Base-by-base conservation (phyloP, 2,113 vertebrate species). In the Octodon degus region DNA sequence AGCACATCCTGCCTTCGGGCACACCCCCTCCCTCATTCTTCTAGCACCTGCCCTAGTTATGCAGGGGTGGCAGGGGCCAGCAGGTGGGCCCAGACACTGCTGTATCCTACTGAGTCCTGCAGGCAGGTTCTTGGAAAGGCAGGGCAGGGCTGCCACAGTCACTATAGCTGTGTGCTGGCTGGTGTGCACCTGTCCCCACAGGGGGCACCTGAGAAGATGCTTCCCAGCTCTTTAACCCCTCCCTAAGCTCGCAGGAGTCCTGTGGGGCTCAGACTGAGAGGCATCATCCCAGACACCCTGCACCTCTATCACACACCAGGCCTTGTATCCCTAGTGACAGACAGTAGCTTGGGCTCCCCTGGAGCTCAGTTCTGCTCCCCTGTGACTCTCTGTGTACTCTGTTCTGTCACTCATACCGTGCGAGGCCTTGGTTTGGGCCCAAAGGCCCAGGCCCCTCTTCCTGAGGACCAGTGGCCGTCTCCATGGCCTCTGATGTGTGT, bases 241-340 rank as follows among this genome's bases (percentile, higher is more conserved):
- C 37, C 25, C 25, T 20, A 3, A 1, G 0, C 24, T 14, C 12
- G 0, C 40, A 47, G 11, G 37, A n/a, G n/a, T 24, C 37, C n/a
- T 77, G 25, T 40, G 40, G 12, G 3, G 40, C 74, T 27, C 68
- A 20, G 22, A 25, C 72, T 13, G 11, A 25, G 10, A 76, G 40
- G 11, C 4, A 24, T 13, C 72, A 43, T 43, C 20, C 20, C 10
- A 43, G 10, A 4, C 10, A 5, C 37, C 10, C 74, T 24, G 5
- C 25, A 6, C 22, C 22, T 4, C n/a, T 37, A 11, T 14, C 40
- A 25, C 37, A 2, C 10, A 4, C 25, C 40, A 27, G 74, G 74
- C 19, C 50, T 79, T 6, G 6, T 2, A 4, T 1, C 53, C 8
- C n/a, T 1, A 2, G 0, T 30, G 16, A 37, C 0, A 1, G 65